Percentiles rank a stretch among this genome's conserved stretches.
Conservation (phyloP, 2,888 invertebrate species). For the Hanleya hanleyi region DNA sequence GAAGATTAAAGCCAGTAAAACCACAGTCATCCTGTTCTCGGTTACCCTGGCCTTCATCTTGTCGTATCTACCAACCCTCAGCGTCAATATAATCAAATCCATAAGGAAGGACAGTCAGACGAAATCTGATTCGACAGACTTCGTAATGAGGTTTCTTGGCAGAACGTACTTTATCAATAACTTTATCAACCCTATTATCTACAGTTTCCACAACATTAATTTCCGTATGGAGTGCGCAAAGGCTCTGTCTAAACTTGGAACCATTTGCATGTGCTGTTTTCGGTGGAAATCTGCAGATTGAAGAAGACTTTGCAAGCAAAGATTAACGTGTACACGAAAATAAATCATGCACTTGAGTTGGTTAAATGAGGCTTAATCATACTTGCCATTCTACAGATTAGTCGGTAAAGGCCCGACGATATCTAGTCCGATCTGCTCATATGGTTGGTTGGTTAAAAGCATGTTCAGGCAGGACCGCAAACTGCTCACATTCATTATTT, state of each 20-base stretch:
- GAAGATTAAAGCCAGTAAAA: slow-evolving; percentile 13
- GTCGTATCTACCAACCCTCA: slow-evolving; percentile 54
- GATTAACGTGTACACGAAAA: no score
- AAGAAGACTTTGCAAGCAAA: no score
- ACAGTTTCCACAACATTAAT: slow-evolving; percentile 53
- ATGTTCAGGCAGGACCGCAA: no score
- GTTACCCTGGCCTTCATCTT: slow-evolving; percentile 52
- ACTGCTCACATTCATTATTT: no score
- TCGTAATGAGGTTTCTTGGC: slow-evolving; percentile 42
- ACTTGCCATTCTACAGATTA: no score
- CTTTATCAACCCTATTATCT: slow-evolving; percentile 54
- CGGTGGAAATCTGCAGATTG: no score
- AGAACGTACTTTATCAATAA: slow-evolving; percentile 58
- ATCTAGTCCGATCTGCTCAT: no score
- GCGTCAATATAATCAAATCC: slow-evolving; percentile 42
- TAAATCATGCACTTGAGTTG: no score
- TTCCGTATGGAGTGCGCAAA: slow-evolving; percentile 48
- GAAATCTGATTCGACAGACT: slow-evolving; percentile 34
- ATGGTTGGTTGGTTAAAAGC: no score
- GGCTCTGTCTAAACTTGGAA: slow-evolving; percentile 35
- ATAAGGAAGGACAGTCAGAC: slow-evolving; percentile 40
- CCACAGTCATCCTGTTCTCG: slow-evolving; percentile 49
- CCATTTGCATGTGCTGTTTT: slow-evolving; percentile 15
- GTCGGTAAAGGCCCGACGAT: no score
- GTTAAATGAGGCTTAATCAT: no score